Conservation (phyloP, 2,797 vertebrate species). For the Galago senegalensis region DNA sequence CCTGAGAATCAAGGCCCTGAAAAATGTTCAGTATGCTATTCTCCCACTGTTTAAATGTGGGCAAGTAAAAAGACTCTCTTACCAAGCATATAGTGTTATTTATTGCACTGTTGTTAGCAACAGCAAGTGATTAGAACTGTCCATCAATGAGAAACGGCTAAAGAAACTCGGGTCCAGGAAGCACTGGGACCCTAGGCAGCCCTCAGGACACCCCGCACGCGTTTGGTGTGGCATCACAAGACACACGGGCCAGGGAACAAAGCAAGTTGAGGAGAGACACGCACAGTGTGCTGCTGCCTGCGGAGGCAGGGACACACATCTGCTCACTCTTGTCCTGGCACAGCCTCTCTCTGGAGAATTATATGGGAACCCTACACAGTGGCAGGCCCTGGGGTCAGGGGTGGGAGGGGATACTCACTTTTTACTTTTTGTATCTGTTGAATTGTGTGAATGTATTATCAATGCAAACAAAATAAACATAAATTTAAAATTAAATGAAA, state of each 20-base stretch:
- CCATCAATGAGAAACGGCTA: background rate
- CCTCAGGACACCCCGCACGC: fast-evolving
- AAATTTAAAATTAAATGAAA: background rate
- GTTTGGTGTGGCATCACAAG: background rate
- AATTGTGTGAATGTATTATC: background rate
- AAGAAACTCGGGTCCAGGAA: background rate
- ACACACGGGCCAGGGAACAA: background rate
- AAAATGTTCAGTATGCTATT: background rate
- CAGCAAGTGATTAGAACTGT: background rate
- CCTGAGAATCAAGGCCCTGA: background rate
- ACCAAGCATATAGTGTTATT: background rate
- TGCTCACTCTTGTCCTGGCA: background rate
- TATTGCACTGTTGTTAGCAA: background rate
- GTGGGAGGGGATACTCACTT: background rate
- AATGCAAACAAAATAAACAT: background rate
- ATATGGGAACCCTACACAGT: fast-evolving
- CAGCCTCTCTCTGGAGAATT: background rate
- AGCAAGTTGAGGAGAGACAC: background rate
- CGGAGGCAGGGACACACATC: background rate
- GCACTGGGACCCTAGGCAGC: background rate
- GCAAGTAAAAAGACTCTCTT: background rate
- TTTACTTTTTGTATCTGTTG: constrained; percentile 22
- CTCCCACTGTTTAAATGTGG: background rate
- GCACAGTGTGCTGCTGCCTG: fast-evolving
- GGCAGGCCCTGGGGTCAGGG: background rate